Conservation (phyloP, 2,113 vertebrate species). For the Coregonus clupeaformis region DNA sequence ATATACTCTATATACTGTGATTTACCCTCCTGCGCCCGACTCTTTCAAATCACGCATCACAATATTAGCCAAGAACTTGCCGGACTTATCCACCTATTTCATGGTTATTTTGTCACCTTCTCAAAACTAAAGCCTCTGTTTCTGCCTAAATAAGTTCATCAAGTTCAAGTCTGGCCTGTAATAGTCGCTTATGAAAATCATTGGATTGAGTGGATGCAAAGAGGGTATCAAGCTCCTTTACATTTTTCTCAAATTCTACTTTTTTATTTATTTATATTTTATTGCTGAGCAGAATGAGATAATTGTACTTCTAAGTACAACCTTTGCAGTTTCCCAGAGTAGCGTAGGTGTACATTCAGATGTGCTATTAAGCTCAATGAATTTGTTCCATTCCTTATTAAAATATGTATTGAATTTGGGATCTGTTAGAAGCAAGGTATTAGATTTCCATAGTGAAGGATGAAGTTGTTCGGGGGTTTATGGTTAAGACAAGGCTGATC, state of each 20-base stretch:
- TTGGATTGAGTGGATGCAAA: background rate
- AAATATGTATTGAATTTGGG: background rate
- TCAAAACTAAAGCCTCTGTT: too few species aligned
- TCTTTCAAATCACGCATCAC: too few species aligned
- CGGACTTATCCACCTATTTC: too few species aligned
- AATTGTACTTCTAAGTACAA: background rate
- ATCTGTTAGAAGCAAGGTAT: background rate
- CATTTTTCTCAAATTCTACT: background rate
- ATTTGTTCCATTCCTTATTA: background rate
- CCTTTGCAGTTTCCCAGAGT: background rate
- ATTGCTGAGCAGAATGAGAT: background rate
- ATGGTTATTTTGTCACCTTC: background rate
- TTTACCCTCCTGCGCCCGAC: too few species aligned
- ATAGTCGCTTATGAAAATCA: background rate
- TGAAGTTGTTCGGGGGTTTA: too few species aligned
- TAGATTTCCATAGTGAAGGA: background rate
- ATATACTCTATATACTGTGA: too few species aligned
- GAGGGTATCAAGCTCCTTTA: background rate
- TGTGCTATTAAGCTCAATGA: background rate
- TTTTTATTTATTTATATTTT: background rate
- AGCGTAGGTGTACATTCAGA: background rate
- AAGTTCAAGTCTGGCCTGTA: too few species aligned
- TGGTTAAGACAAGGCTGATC: background rate
- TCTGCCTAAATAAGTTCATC: background rate
- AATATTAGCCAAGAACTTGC: too few species aligned